Percentiles rank a stretch among this genome's conserved stretches.
These are phyloP conservation scores for Phlogophora meticulosa DNA, from an alignment of 2,888 invertebrate species.

Conservation along the genomic window DNA sequence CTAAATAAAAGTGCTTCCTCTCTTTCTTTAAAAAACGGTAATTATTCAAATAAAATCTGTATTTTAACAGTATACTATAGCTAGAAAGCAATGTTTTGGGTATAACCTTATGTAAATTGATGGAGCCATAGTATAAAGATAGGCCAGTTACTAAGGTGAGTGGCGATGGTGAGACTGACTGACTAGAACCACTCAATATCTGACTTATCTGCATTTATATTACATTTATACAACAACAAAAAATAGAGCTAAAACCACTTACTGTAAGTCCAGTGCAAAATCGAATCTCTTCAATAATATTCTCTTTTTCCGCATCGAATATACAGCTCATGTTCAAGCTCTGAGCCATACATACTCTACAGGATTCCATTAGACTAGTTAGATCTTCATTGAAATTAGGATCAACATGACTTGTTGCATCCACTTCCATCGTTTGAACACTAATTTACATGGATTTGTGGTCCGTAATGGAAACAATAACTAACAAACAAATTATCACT, in stretches of 20 bases:
- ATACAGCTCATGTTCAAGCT: slow-evolving; percentile 67
- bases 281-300: slow-evolving; percentile 70
- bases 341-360: slow-evolving; percentile 74
- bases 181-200: background rate
- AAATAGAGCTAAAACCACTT: slow-evolving; percentile 49
- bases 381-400: slow-evolving; percentile 20
- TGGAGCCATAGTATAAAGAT: no score
- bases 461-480: background rate
- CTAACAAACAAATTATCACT: slow-evolving; percentile 14
- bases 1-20: no score
- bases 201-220: background rate
- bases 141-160: no score
- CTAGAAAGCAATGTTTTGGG: no score
- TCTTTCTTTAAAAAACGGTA: no score
- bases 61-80: no score
- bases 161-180: no score
- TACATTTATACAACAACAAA: background rate
- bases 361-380: slow-evolving; percentile 58
- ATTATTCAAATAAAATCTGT: no score
- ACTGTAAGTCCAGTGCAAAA: slow-evolving; percentile 80
- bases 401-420: slow-evolving; percentile 53
- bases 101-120: no score
- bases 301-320: slow-evolving; percentile 64
- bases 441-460: slow-evolving; percentile 1
- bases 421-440: slow-evolving; percentile 33